phyloP scores from a whole-genome alignment of 2,888 invertebrate species.

The Anthrax anthrax region DNA sequence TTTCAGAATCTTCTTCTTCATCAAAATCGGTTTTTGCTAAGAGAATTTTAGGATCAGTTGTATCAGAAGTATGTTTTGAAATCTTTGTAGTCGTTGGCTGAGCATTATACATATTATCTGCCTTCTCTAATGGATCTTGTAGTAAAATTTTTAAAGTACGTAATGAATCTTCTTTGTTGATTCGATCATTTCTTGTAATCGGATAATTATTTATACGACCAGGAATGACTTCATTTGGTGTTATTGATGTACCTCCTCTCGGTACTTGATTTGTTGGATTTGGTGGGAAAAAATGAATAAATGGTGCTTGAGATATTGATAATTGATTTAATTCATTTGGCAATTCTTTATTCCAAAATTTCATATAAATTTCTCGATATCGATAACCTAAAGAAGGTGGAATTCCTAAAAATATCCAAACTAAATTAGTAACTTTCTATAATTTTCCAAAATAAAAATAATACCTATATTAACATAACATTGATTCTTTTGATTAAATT shows the following conservation, averaged over 20 bases:
- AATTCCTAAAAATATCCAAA: slow-evolving; percentile 38
- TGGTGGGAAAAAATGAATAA: slow-evolving; percentile 10
- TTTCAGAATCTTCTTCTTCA: neutral
- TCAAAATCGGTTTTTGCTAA: neutral
- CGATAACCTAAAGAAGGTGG: slow-evolving; percentile 58
- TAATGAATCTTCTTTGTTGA: slow-evolving; percentile 25
- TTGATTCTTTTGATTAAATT: slow-evolving; percentile 59
- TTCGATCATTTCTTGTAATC: slow-evolving; percentile 21
- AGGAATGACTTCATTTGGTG: slow-evolving; percentile 25
- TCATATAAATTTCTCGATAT: slow-evolving; percentile 63
- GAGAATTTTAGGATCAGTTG: neutral
- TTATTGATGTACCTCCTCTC: slow-evolving; percentile 19
- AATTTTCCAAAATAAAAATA: neutral
- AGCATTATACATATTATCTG: slow-evolving; percentile 32
- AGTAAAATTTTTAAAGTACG: slow-evolving; percentile 27
- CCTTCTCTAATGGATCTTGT: slow-evolving; percentile 23
- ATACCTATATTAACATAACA: slow-evolving; percentile 57
- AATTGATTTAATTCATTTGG: slow-evolving; percentile 52
- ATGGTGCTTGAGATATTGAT: slow-evolving; percentile 14
- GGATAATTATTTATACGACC: slow-evolving; percentile 34
- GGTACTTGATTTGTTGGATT: slow-evolving; percentile 18
- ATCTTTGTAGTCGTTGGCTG: slow-evolving; percentile 25
- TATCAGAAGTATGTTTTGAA: neutral
- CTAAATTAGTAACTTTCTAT: neutral
- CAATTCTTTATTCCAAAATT: slow-evolving; percentile 72